phyloP scores from a whole-genome alignment of 1,140 invertebrate species.

The Leguminivora glycinivorella region DNA sequence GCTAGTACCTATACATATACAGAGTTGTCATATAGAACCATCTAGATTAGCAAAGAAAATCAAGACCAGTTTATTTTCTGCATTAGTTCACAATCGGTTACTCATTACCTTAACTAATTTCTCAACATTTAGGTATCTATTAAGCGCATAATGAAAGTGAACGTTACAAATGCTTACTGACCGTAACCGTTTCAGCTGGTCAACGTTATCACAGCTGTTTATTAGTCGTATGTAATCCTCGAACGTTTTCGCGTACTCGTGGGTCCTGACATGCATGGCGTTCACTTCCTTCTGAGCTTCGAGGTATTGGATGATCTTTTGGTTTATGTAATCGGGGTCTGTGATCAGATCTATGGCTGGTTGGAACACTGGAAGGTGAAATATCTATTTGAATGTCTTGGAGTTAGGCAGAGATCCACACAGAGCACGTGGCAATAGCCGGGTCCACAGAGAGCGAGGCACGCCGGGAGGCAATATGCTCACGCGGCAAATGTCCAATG shows the following conservation, averaged over 20 bases:
- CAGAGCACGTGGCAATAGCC: too few species aligned
- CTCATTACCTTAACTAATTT: too few species aligned
- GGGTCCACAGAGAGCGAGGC: too few species aligned
- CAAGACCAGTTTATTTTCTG: too few species aligned
- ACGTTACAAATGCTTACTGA: slow-evolving; percentile 57
- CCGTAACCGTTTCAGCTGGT: slow-evolving; percentile 90
- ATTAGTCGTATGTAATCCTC: slow-evolving; percentile 94
- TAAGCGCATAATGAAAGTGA: slow-evolving; percentile 31
- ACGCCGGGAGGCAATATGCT: too few species aligned
- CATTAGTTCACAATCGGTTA: too few species aligned
- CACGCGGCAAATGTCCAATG: too few species aligned
- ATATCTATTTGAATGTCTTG: not conserved
- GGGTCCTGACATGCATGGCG: slow-evolving; percentile 89
- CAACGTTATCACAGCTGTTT: slow-evolving; percentile 88
- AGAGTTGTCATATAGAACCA: too few species aligned
- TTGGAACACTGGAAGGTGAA: slow-evolving; percentile 85
- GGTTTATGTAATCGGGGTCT: slow-evolving; percentile 95
- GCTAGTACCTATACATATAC: too few species aligned
- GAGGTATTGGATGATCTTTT: slow-evolving; percentile 90
- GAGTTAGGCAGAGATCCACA: too few species aligned
- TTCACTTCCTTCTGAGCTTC: slow-evolving; percentile 87
- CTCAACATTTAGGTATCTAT: not conserved
- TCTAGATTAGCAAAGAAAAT: too few species aligned
- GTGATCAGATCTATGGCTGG: slow-evolving; percentile 91
- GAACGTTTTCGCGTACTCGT: slow-evolving; percentile 93